Percentiles rank a stretch among this genome's conserved stretches.
These are phyloP conservation scores for Limosa lapponica DNA, from an alignment of 2,797 vertebrate genomes.

Conservation along the genomic window DNA sequence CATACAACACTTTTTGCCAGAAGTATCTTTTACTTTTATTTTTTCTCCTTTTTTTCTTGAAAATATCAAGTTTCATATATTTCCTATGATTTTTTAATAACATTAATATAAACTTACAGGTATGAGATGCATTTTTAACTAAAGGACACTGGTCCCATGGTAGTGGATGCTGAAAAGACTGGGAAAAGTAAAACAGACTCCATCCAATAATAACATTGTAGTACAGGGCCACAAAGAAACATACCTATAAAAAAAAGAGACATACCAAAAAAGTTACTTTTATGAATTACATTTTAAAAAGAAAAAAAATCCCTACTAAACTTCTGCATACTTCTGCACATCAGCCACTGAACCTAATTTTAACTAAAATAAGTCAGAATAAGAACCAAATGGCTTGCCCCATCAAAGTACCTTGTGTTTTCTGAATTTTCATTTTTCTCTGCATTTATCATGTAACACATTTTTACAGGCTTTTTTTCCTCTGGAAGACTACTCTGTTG, in stretches of 20 bases:
- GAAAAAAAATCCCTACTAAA: neutral
- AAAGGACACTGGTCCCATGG: slow-evolving; percentile 96
- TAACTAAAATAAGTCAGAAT: neutral
- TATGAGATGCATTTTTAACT: slow-evolving; percentile 88
- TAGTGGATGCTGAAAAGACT: slow-evolving; percentile 96
- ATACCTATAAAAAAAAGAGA: slow-evolving; percentile 82
- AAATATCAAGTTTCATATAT: neutral
- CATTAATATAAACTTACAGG: slow-evolving; percentile 81
- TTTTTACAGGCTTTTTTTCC: neutral
- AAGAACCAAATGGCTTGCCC: neutral
- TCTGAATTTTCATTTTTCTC: neutral
- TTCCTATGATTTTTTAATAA: neutral
- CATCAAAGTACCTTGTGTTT: neutral
- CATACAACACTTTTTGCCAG: neutral
- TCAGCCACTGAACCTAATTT: neutral
- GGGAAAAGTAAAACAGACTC: slow-evolving; percentile 98
- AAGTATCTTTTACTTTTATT: neutral
- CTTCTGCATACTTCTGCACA: neutral
- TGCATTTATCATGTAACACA: neutral
- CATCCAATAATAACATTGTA: slow-evolving; percentile 99
- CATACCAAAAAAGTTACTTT: neutral
- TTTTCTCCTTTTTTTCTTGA: neutral
- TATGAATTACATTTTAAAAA: neutral
- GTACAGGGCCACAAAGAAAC: slow-evolving; percentile 96
- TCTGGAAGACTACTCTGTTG: neutral